Evolutionary conservation across 2,113 vertebrate genomes (phyloP), one percentile per base, ranked within the genome.

Genomic region (Emydura subglobosa): DNA sequence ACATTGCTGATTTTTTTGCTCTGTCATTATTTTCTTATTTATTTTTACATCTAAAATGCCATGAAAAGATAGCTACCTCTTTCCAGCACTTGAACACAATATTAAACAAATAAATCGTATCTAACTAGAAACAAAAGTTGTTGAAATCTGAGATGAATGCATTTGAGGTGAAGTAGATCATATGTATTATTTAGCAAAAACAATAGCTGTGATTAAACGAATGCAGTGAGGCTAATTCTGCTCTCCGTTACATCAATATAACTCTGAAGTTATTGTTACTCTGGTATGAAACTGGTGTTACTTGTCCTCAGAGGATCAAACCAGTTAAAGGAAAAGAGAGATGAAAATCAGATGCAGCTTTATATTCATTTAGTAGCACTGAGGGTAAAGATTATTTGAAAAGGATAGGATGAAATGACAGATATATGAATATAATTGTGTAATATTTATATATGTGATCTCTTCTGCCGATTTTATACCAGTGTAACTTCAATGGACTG

Each of bases 21-120:
- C 22, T 57, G 0, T 61, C 2, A 0, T 92, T 94, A 44, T 81
- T 86, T 93, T 65, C 25, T 8, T 74, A 59, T 89, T 96, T 94
- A 80, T 89, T 97, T 91, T 86, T 80, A 78, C 8, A 82, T 12
- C 7, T 87, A 59, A 81, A 88, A 83, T 92, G 92, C 29, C 47
- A 74, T 84, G 42, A 24, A 88, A 91, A 93, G 79, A 4, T 3
- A 78, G 12, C 3, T 78, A 17, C 13, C 2, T 86, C 65, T 88
- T 96, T 76, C 25, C 91, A 12, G 1, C 2, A 6, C 47, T 90
- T 94, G 86, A 81, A 85, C 87, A 7, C 0, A 57, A 42, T 79
- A 80, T 83, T 59, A 22, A 92, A 85, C 90, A 86, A 21, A 83
- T 34, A 78, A 74, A 85, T 82, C 0, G 57, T 25, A 82, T 92